phyloP scores from a whole-genome alignment of 1,140 invertebrate species.

The Macrostomum lignano region DNA sequence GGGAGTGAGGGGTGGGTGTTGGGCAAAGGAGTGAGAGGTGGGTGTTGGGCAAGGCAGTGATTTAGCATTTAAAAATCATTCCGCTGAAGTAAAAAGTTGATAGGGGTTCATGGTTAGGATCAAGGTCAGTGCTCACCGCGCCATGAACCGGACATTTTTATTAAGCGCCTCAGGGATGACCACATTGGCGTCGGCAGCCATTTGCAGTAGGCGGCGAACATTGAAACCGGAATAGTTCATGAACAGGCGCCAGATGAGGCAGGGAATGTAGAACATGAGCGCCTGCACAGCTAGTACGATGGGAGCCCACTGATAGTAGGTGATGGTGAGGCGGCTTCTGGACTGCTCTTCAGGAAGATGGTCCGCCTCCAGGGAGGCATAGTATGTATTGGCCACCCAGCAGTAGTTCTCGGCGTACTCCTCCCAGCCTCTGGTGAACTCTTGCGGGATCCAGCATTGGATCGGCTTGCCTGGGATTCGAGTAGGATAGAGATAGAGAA shows the following conservation, averaged over 20 bases:
- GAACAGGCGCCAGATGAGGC: constrained; percentile 3
- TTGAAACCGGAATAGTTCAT: constrained; percentile 6
- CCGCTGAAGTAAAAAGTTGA: too few species aligned
- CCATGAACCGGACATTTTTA: constrained; percentile 6
- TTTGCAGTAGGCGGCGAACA: constrained; percentile 5
- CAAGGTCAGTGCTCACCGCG: too few species aligned
- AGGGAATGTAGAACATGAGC: constrained; percentile 4
- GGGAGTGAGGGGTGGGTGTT: too few species aligned
- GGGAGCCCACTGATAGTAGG: constrained; percentile 14
- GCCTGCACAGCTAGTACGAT: constrained; percentile 5
- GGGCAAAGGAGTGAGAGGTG: too few species aligned
- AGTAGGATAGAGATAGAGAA: too few species aligned
- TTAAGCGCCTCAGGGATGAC: constrained; percentile 1
- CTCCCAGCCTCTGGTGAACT: constrained; percentile 10
- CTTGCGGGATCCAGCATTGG: constrained; percentile 11
- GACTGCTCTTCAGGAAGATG: constrained; percentile 15
- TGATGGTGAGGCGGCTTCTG: constrained; percentile 11
- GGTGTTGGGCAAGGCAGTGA: too few species aligned
- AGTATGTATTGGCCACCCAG: constrained; percentile 29
- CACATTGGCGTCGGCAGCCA: constrained; percentile 2
- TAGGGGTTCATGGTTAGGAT: too few species aligned
- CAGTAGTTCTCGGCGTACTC: constrained; percentile 24
- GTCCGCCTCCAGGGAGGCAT: constrained; percentile 16
- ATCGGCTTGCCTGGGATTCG: constrained; percentile 8
- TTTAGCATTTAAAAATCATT: too few species aligned